These are phyloP conservation scores for Eupithecia vulgata DNA, from an alignment of 2,888 invertebrate genomes.

Conservation along the genomic window DNA sequence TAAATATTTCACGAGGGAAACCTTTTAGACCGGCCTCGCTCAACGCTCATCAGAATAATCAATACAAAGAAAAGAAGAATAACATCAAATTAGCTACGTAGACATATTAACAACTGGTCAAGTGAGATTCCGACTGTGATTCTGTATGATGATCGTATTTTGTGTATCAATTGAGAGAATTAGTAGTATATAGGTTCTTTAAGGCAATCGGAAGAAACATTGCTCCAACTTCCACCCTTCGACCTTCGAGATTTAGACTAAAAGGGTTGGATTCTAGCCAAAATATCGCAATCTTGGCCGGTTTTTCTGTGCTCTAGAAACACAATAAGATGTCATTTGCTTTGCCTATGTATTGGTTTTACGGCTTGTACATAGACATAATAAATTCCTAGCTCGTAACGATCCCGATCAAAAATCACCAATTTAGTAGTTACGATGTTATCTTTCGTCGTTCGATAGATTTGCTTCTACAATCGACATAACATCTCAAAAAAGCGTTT, in stretches of 20 bases:
- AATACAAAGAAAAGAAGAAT: not conserved
- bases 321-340: not conserved
- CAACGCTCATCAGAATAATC: constrained; percentile 4
- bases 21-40: constrained; percentile 11
- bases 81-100: constrained; percentile 4
- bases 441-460: not conserved
- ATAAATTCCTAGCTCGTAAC: not conserved
- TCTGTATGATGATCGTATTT: not conserved
- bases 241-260: constrained; percentile 16
- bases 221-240: constrained; percentile 9
- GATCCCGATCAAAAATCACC: not conserved
- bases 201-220: not conserved
- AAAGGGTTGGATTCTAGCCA: constrained; percentile 31
- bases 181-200: not conserved
- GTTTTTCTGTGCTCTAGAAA: constrained; percentile 17
- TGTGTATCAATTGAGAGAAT: not conserved
- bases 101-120: not conserved
- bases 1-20: constrained; percentile 13
- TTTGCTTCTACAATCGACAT: not conserved
- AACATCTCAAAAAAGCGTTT: not conserved
- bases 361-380: not conserved
- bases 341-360: not conserved
- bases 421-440: not conserved
- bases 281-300: constrained; percentile 21
- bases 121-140: not conserved